Evolutionary conservation across 2,888 invertebrate genomes (phyloP).

Genomic region (Heteromurus nitidus): DNA sequence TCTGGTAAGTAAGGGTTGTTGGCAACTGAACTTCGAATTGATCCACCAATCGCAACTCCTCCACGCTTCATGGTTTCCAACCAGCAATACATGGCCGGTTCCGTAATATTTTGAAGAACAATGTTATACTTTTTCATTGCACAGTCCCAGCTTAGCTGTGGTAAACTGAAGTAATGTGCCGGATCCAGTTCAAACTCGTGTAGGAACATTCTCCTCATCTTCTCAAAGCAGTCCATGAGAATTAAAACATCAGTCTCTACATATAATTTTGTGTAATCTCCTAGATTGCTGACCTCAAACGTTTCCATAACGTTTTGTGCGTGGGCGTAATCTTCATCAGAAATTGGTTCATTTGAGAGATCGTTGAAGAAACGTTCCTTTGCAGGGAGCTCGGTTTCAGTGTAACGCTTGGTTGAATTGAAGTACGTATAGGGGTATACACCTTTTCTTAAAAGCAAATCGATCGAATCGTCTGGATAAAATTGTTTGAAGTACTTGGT

Average conservation of each 20-base stretch:
- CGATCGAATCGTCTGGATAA: not conserved
- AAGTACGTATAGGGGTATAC: not conserved
- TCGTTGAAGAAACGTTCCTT: not conserved
- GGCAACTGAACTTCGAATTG: not conserved
- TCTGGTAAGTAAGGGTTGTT: not conserved
- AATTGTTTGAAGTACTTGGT: not conserved
- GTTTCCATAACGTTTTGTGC: conserved; percentile 11
- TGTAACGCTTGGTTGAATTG: not conserved
- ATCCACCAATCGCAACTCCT: not conserved
- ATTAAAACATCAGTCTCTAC: conserved; percentile 2
- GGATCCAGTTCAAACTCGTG: not conserved
- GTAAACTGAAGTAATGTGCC: not conserved
- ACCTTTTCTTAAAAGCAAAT: not conserved
- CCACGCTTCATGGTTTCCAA: not conserved
- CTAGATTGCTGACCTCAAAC: not conserved
- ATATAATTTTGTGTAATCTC: conserved; percentile 19
- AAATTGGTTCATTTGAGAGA: not conserved
- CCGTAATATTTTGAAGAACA: not conserved
- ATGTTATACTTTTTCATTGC: not conserved
- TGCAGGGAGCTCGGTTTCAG: not conserved
- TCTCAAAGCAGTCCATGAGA: not conserved
- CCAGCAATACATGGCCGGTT: not conserved
- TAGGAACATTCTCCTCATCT: not conserved
- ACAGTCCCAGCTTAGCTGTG: not conserved
- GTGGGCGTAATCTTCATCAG: not conserved